Evolutionary conservation across 2,797 vertebrate species (phyloP), one percentile per base, ranked within the genome.

Genomic region (Ciconia nigra): DNA sequence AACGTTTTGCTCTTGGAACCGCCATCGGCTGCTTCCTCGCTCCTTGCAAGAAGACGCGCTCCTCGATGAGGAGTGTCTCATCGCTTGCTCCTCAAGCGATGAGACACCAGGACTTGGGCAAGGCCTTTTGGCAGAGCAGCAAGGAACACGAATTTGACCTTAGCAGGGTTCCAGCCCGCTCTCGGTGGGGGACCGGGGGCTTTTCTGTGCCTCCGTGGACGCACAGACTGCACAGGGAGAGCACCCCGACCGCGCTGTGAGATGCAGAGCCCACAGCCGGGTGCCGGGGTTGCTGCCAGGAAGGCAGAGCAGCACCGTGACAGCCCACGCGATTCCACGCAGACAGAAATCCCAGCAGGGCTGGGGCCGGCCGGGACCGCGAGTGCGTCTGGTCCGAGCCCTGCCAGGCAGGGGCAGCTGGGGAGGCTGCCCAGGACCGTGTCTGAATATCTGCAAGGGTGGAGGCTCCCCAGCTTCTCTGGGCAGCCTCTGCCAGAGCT

Each of bases 1-100:
- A 0, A 16, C 42, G 51, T 21, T 47, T 21, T 1, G 5, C 42
- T 33, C 42, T 6, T 1, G 26, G 6, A 55, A 14, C 49, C 9
- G 5, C 25, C 33, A 4, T 2, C 14, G n/a, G 3, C 61, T 4
- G 46, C n/a, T 16, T 20, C 42, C 42, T 17, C 15, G 3, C 72
- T 4, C 6, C 55, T 5, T 4, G 33, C 11, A 8, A 7, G 59
- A 7, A 42, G 16, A 2, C 6, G 41, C 3, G 25, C 15, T 42
- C 49, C 49, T 44, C 6, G 37, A 39, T 39, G 37, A 39, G 37
- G 37, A 39, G 37, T 11, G 37, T 39, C 37, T 39, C 37, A 39
- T 39, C 10, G 37, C 37, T 39, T 10, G 5, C 8, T 35, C 11
- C 59, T 11, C 18, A 0, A 20, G 31, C 6, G 14, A 10, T 8